Conservation (phyloP, 1,140 invertebrate species). For the Centruroides vittatus region DNA sequence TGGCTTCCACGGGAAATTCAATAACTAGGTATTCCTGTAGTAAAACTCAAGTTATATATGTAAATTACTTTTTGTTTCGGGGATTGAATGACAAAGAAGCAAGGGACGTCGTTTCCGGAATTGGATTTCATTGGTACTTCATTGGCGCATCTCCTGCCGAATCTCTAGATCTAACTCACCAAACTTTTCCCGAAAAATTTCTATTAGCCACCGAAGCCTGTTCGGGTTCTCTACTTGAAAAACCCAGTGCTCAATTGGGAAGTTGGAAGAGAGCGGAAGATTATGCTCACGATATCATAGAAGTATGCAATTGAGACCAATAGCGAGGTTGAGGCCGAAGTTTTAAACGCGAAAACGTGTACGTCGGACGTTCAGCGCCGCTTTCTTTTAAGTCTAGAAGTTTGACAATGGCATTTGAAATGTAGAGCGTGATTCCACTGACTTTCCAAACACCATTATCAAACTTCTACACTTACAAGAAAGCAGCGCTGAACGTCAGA, state of each 20-base stretch:
- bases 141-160: constrained; percentile 30
- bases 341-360: too few species aligned
- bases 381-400: too few species aligned
- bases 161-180: constrained; percentile 39
- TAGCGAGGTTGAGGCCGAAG: too few species aligned
- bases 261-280: constrained; percentile 53
- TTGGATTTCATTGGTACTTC: constrained; percentile 64
- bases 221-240: constrained; percentile 31
- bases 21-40: too few species aligned
- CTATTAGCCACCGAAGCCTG: constrained; percentile 63
- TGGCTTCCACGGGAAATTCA: constrained; percentile 43
- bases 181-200: constrained; percentile 49
- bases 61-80: constrained; percentile 23
- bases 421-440: too few species aligned
- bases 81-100: constrained; percentile 36
- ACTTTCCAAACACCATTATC: too few species aligned
- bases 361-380: too few species aligned
- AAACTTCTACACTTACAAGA: too few species aligned
- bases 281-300: constrained; percentile 53
- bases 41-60: neutral
- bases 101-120: constrained; percentile 57
- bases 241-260: constrained; percentile 31
- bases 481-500: too few species aligned
- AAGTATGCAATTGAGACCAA: constrained; percentile 19
- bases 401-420: too few species aligned